Evolutionary conservation across 2,113 vertebrate species (phyloP), one percentile per base, ranked within the genome.

Genomic region (Menidia beryllina): DNA sequence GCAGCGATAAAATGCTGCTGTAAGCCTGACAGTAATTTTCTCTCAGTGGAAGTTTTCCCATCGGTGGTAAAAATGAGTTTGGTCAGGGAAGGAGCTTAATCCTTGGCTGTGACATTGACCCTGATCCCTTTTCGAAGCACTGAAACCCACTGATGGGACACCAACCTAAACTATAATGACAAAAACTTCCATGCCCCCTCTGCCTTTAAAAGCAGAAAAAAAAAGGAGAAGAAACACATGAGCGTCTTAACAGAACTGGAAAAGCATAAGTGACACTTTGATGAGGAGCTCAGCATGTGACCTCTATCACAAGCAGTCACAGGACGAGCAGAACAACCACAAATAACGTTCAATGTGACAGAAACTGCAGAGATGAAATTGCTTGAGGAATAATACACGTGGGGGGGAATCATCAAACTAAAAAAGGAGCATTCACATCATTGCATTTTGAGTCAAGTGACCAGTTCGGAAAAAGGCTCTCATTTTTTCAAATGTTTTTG

Each of bases 51-150:
- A 64, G 47, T 73, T 85, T 74, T n/a, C n/a, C 67, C 36, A 54
- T 65, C 0, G 55, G 67, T 11, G 14, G 13, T n/a, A 13, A 49
- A 72, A 81, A 69, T 50, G 36, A 61, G 68, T 81, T 76, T 61
- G 78, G 77, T 79, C 57, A 60, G 72, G 62, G 78, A 62, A 77
- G 66, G 66, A 62, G 74, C 26, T 64, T 82, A 82, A 84, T 83
- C 78, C 83, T 7, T 6, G 26, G 30, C 71, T 81, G 80, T 79
- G 51, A 83, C 81, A 88, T 71, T 82, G 77, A 65, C 30, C 63
- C 47, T 69, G 66, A 71, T 75, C 75, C 79, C 69, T 72, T 34
- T 58, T 70, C 72, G 83, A 74, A 75, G 83, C 50, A 52, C 49
- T 39, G 52, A 76, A 71, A 72, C 59, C 53, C n/a, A 47, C 14